Evolutionary conservation across 2,797 vertebrate genomes (phyloP).

Genomic region (Lophius americanus): DNA sequence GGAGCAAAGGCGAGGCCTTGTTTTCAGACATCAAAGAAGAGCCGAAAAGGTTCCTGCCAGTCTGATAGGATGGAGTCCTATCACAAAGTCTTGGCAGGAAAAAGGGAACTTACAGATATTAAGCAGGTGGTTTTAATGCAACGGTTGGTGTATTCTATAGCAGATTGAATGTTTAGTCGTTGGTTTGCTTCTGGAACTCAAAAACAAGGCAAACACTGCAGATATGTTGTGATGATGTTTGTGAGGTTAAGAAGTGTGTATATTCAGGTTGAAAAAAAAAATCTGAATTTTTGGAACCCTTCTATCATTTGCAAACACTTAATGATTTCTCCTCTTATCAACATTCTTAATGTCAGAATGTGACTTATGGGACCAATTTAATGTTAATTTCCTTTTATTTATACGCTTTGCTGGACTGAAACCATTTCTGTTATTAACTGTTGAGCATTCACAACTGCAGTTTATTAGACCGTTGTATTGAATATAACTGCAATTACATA

Average conservation of each 20-base stretch:
- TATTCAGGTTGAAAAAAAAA: conserved; percentile 5
- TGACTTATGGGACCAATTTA: conserved; percentile 23
- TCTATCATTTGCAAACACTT: neutral
- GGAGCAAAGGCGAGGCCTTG: no score
- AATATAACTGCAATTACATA: conserved; percentile 10
- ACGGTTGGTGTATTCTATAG: no score
- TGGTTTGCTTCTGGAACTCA: no score
- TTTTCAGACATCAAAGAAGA: no score
- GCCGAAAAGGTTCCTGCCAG: no score
- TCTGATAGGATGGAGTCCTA: no score
- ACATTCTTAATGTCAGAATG: conserved; percentile 1
- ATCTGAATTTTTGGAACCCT: neutral
- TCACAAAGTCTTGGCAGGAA: no score
- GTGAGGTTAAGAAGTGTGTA: neutral
- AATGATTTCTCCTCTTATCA: neutral
- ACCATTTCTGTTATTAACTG: conserved; percentile 7
- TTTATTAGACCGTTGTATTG: conserved; percentile 5
- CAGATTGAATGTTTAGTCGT: no score
- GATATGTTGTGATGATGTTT: neutral
- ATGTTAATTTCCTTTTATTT: conserved; percentile 9
- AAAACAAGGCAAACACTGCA: no score
- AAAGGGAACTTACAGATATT: no score
- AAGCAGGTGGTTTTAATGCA: no score
- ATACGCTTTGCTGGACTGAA: conserved; percentile 1
- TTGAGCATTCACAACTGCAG: conserved; percentile 11